Evolutionary conservation across 2,888 invertebrate species (phyloP).

Genomic region (Papilio gigon): DNA sequence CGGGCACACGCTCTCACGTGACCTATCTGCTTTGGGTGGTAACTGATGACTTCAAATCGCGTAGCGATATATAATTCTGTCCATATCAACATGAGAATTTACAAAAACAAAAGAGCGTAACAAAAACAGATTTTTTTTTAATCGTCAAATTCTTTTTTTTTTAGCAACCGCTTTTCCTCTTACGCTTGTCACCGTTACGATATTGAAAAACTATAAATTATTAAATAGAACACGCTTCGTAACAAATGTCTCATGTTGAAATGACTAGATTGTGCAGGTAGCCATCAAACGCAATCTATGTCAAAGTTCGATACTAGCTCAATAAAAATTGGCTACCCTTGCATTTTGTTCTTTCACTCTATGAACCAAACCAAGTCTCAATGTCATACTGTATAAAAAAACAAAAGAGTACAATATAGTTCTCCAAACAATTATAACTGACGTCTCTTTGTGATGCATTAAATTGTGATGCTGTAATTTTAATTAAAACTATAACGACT

Average conservation of each 20-base stretch:
- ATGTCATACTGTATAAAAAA: not conserved
- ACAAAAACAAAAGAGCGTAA: not conserved
- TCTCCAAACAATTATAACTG: constrained; percentile 1
- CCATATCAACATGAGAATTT: not conserved
- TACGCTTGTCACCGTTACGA: not conserved
- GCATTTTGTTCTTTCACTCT: not conserved
- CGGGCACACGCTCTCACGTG: constrained; percentile 38
- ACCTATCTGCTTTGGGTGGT: constrained; percentile 32
- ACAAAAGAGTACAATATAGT: not conserved
- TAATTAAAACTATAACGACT: constrained; percentile 28
- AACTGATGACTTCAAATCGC: constrained; percentile 28
- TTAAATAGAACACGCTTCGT: not conserved
- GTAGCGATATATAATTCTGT: not conserved
- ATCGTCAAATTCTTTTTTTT: not conserved
- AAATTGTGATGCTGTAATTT: constrained; percentile 28
- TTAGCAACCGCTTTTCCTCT: not conserved
- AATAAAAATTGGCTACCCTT: constrained; percentile 2
- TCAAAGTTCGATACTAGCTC: not conserved
- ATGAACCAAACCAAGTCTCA: not conserved
- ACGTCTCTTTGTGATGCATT: constrained; percentile 8
- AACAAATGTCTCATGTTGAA: constrained; percentile 6
- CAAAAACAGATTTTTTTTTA: not conserved
- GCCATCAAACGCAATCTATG: not conserved
- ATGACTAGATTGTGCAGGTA: not conserved
- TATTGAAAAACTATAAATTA: not conserved